A percentile compares a stretch with the other conserved stretches of the same genome.
These are phyloP conservation scores for Neoarius graeffei DNA, from an alignment of 2,113 vertebrate genomes.

Conservation along the genomic window DNA sequence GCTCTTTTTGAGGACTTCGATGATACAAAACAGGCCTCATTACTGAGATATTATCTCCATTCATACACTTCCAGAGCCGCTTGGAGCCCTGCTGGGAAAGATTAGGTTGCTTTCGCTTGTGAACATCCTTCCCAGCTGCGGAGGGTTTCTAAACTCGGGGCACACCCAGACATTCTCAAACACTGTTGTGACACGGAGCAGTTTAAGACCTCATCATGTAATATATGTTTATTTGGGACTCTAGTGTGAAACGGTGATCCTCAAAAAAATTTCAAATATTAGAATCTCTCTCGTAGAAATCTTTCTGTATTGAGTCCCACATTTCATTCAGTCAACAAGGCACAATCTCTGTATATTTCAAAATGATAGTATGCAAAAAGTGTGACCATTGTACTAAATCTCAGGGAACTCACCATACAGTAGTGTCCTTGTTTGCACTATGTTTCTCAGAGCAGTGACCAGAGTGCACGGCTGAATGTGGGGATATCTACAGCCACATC, in stretches of 20 bases:
- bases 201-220: background rate
- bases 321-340: background rate
- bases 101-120: slow-evolving; percentile 78
- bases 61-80: slow-evolving; percentile 80
- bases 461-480: slow-evolving; percentile 58
- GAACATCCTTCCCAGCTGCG: slow-evolving; percentile 69
- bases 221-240: slow-evolving; percentile 5
- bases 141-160: slow-evolving; percentile 53
- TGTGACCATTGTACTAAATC: background rate
- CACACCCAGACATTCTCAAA: slow-evolving; percentile 37
- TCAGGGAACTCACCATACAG: background rate
- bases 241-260: background rate
- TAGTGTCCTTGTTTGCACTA: slow-evolving; percentile 7
- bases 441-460: slow-evolving; percentile 52
- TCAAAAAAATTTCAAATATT: background rate
- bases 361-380: background rate
- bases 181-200: background rate
- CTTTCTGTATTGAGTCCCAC: background rate
- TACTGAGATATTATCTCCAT: slow-evolving; percentile 85
- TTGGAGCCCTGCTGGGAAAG: slow-evolving; percentile 78
- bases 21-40: slow-evolving; percentile 83
- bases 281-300: slow-evolving; percentile 1
- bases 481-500: slow-evolving; percentile 68
- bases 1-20: slow-evolving; percentile 78
- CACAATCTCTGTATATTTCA: background rate